Evolutionary conservation across 2,888 invertebrate genomes (phyloP), one percentile per base, ranked within the genome.

Genomic region (Oithona nana): DNA sequence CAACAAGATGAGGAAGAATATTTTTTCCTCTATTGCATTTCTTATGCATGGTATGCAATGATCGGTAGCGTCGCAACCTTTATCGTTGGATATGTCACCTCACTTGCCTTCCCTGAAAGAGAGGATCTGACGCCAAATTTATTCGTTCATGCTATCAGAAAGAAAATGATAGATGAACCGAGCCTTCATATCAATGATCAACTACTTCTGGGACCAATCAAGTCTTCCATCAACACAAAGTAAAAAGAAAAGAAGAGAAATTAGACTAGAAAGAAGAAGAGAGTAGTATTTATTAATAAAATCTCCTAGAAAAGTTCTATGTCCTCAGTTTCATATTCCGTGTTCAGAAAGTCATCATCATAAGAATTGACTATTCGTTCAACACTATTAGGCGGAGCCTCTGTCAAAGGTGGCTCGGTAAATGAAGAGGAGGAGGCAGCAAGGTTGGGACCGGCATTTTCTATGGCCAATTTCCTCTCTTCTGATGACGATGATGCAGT

Each of bases 31-130:
- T 73, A 72, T 65, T 69, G 70, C 30, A 65, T 77, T n/a, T 77
- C 77, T 13, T 77, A 77, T 67, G 72, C 75, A 69, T 77, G 76
- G 73, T 74, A 74, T 64, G 72, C 74, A 16, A 68, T 74, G 1
- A 70, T 75, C 26, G 75, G 74, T 28, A 71, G 72, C 61, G 57
- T 67, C 1, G 58, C 69, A 2, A 68, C 69, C 6, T 54, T 70
- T 74, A 77, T 0, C 66, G 58, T 63, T 26, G 64, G 64, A 4
- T 26, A 22, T n/a, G n/a, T n/a, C n/a, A n/a, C n/a, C n/a, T n/a
- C n/a, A n/a, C n/a, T n/a, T n/a, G n/a, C n/a, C n/a, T n/a, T n/a
- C n/a, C n/a, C n/a, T n/a, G n/a, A n/a, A n/a, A n/a, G n/a, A n/a
- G n/a, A n/a, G n/a, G n/a, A n/a, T n/a, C n/a, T n/a, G n/a, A n/a